Evolutionary conservation across 2,797 vertebrate species (phyloP).

Genomic region (Cossypha caffra): DNA sequence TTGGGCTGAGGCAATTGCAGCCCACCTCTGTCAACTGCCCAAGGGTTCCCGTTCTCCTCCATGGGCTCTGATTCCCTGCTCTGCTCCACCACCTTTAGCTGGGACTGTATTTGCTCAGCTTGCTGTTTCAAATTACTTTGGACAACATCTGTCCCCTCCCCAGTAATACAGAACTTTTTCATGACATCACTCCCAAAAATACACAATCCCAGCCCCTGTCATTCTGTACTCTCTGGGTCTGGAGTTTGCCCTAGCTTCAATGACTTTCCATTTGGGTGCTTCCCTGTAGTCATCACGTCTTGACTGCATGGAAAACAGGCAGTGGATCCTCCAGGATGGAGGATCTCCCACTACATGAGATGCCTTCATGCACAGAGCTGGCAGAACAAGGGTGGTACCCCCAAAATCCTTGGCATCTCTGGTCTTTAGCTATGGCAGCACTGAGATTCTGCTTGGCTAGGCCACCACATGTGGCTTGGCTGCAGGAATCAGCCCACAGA

Average conservation of each 20-base stretch:
- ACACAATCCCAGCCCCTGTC: not conserved
- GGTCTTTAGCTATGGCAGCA: not conserved
- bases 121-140: conserved; percentile 11
- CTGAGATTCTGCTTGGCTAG: not conserved
- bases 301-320: not conserved
- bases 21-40: not conserved
- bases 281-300: not conserved
- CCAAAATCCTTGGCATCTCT: not conserved
- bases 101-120: not conserved
- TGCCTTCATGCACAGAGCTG: not conserved
- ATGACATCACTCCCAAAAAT: conserved; percentile 16
- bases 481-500: not conserved
- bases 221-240: not conserved
- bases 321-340: rapidly evolving
- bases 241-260: not conserved
- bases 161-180: not conserved
- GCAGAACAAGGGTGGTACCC: not conserved
- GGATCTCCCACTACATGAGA: not conserved
- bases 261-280: not conserved
- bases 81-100: not conserved
- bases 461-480: not conserved
- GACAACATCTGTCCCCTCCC: not conserved
- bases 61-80: not conserved
- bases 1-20: not conserved
- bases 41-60: not conserved